A percentile compares a stretch with the other conserved stretches of the same genome.
These are phyloP conservation scores for Lysiphlebus fabarum DNA, from an alignment of 1,140 invertebrate genomes.

Conservation along the genomic window DNA sequence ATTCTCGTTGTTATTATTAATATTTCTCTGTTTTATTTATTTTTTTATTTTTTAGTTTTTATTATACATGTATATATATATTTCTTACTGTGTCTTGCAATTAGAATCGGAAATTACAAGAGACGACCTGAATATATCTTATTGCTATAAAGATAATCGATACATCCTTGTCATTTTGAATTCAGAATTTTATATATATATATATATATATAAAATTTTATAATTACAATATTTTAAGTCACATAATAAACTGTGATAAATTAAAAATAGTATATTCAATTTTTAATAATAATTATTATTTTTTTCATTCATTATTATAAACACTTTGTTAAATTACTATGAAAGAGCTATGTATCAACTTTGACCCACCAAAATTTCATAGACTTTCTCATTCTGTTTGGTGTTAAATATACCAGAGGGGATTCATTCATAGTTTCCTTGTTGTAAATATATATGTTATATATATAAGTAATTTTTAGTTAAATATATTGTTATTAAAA, in stretches of 20 bases:
- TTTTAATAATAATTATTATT: too few relatives aligned
- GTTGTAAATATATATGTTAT: neutral
- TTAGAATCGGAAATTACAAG: constrained; percentile 23
- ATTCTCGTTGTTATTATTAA: too few relatives aligned
- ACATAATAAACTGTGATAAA: too few relatives aligned
- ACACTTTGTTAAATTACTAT: neutral
- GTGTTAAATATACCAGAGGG: constrained; percentile 1
- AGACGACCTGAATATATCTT: constrained; percentile 3
- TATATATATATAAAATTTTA: neutral
- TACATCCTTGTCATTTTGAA: neutral
- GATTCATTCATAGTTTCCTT: constrained; percentile 21
- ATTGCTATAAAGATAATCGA: constrained; percentile 8
- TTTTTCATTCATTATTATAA: neutral
- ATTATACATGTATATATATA: too few relatives aligned
- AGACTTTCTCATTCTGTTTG: neutral
- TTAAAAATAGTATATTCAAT: too few relatives aligned
- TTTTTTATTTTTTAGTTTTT: too few relatives aligned
- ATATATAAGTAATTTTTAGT: too few relatives aligned
- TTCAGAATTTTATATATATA: too few relatives aligned
- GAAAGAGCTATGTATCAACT: neutral
- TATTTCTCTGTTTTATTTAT: too few relatives aligned
- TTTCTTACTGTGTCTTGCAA: constrained; percentile 6
- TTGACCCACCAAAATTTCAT: constrained; percentile 5
- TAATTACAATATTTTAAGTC: neutral
- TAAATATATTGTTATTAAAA: neutral